Conservation (phyloP, 2,888 invertebrate species). For the Cryptocephalus moraei region DNA sequence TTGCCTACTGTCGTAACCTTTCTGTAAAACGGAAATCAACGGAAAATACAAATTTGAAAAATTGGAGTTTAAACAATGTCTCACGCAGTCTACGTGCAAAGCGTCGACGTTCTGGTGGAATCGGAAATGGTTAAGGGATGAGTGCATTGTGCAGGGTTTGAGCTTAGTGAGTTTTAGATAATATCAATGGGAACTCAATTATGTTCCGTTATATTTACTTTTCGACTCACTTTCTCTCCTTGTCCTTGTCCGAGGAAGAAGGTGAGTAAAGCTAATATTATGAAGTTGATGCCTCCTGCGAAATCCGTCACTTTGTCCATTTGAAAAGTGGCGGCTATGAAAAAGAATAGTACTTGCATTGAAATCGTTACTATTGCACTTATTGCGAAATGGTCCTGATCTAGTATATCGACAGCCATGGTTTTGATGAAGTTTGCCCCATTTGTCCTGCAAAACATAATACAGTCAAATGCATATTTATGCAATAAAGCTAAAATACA, state of each 20-base stretch:
- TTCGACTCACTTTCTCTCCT: conserved; percentile 36
- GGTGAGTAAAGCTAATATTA: conserved; percentile 76
- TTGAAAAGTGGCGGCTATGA: conserved; percentile 75
- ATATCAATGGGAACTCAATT: no score
- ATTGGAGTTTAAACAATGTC: no score
- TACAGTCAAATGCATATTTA: no score
- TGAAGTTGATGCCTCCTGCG: conserved; percentile 88
- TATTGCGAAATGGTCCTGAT: conserved; percentile 75
- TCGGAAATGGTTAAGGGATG: no score
- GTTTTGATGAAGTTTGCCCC: conserved; percentile 9
- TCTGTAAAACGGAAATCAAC: conserved; percentile 34
- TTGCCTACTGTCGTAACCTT: conserved; percentile 75
- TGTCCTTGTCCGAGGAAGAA: conserved; percentile 77
- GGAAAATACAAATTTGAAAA: not conserved
- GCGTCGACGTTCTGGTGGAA: no score
- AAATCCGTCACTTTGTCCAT: conserved; percentile 89
- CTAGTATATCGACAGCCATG: conserved; percentile 65
- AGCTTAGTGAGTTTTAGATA: no score
- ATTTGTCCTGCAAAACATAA: conserved; percentile 11
- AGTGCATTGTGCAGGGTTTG: no score
- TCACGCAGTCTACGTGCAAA: no score
- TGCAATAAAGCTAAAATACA: no score
- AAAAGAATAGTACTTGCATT: conserved; percentile 82
- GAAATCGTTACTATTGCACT: conserved; percentile 76
- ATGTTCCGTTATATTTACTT: no score